Evolutionary conservation across 2,888 invertebrate genomes (phyloP), one percentile per base, ranked within the genome.

Genomic region (Mechanitis mazaeus): DNA sequence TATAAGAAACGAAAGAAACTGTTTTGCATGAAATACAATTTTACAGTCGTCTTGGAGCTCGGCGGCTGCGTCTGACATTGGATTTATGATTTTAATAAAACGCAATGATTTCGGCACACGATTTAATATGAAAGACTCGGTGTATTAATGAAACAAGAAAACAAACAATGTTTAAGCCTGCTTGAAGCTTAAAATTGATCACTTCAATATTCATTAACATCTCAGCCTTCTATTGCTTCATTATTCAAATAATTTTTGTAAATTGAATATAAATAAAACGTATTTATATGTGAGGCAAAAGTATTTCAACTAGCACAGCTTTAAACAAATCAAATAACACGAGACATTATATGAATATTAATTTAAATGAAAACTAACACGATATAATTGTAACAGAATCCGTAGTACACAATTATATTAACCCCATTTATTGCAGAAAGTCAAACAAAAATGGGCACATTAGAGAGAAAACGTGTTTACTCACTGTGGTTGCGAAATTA

Each of bases 71-170:
- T 86, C 86, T 88, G 89, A 89, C 89, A 79, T 72, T 72, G 80
- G 84, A 89, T 90, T 90, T 90, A 90, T 89, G 82, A 86, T 86
- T 89, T 89, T 89, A 89, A 89, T 89, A 89, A 88, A 89, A 88
- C 81, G 76, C 79, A 31, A 50, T 50, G 50, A 50, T 31, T 47
- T 77, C 76, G 73, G 75, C 75, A 77, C 31, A 50, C 50, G 50
- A 31, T 50, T 50, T 50, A 50, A 50, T 31, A 50, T 31, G 50
- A 31, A n/a, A 31, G 11, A 31, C 31, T n/a, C 7, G 31, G 31
- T 6, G 6, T 31, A 50, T 50, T 50, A 50, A 50, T 50, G 50
- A 31, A 50, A 50, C 31, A 50, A 9, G 20, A 31, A 50, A 28
- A 31, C 11, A 50, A 50, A 50, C 50, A 50, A 50, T 9, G 7